These are phyloP conservation scores for Sebastes nivosus DNA, from an alignment of 2,797 vertebrate genomes.

Conservation along the genomic window DNA sequence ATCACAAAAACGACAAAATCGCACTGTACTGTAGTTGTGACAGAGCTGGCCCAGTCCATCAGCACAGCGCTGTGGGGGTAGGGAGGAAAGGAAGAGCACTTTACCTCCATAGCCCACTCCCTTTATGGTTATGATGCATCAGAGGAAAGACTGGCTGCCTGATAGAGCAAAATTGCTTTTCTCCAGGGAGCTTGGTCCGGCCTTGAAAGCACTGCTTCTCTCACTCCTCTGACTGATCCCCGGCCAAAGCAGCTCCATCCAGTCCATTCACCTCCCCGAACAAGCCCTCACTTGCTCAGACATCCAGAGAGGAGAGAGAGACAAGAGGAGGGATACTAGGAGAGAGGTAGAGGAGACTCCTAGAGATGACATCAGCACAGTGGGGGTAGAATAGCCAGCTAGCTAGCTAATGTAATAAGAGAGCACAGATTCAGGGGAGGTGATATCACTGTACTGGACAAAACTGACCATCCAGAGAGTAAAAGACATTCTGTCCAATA, in stretches of 20 bases:
- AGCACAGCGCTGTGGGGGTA: neutral
- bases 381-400: slow-evolving; percentile 27
- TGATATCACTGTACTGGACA: neutral
- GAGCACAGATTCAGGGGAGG: slow-evolving; percentile 9
- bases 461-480: neutral
- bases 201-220: slow-evolving; percentile 39
- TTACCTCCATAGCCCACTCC: slow-evolving; percentile 79
- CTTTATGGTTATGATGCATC: slow-evolving; percentile 65
- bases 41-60: neutral
- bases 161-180: slow-evolving; percentile 30
- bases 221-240: slow-evolving; percentile 47
- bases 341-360: slow-evolving; percentile 24
- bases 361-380: slow-evolving; percentile 66
- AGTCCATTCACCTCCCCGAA: slow-evolving; percentile 20
- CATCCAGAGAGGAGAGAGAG: slow-evolving; percentile 36
- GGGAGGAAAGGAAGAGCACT: slow-evolving; percentile 57
- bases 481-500: neutral
- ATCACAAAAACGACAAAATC: slow-evolving; percentile 12
- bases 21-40: neutral
- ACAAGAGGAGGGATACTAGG: neutral
- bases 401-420: slow-evolving; percentile 59
- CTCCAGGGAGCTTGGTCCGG: slow-evolving; percentile 34
- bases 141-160: slow-evolving; percentile 29
- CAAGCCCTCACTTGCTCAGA: slow-evolving; percentile 54
- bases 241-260: slow-evolving; percentile 36